Conservation (phyloP, 92 coral and sea anemone genomes). For the Nematostella vectensis region DNA sequence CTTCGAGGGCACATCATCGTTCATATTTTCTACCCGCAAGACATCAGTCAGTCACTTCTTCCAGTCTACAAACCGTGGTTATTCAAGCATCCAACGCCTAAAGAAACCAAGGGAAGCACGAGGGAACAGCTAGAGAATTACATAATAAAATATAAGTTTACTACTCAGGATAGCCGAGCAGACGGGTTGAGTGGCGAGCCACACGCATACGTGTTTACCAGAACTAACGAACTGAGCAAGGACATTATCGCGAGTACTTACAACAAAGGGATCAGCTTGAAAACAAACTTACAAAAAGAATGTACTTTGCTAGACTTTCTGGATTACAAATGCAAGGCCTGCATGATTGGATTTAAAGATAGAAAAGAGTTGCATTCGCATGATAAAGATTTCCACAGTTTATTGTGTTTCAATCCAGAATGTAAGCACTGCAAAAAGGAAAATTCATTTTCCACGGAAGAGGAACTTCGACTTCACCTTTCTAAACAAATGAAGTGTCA, state of each 20-base stretch:
- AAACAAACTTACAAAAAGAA: constrained; percentile 1
- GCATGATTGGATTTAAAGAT: constrained; percentile 43
- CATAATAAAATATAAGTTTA: constrained; percentile 31
- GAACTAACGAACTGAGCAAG: constrained; percentile 11
- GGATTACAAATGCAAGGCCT: constrained; percentile 42
- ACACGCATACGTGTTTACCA: constrained; percentile 19
- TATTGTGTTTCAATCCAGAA: constrained; percentile 51
- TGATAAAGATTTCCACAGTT: constrained; percentile 43
- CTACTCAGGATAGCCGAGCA: constrained; percentile 6
- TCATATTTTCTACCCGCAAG: constrained; percentile 56
- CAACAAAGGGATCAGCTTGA: constrained; percentile 10
- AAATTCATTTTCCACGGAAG: constrained; percentile 47
- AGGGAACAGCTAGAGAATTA: constrained; percentile 34
- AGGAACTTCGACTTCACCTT: constrained; percentile 39
- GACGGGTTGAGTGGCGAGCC: constrained; percentile 2
- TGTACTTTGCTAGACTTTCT: constrained; percentile 35
- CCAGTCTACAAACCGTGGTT: constrained; percentile 68
- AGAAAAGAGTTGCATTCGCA: constrained; percentile 34
- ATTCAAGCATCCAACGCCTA: constrained; percentile 48
- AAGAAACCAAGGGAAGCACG: constrained; percentile 4
- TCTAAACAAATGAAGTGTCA: constrained; percentile 44
- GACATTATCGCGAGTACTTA: constrained; percentile 9
- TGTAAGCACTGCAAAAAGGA: constrained; percentile 42
- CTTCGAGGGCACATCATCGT: constrained; percentile 45
- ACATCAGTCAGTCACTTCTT: constrained; percentile 23